Conservation (phyloP, 92 coral and sea anemone species). For the Actinernus sp. region DNA sequence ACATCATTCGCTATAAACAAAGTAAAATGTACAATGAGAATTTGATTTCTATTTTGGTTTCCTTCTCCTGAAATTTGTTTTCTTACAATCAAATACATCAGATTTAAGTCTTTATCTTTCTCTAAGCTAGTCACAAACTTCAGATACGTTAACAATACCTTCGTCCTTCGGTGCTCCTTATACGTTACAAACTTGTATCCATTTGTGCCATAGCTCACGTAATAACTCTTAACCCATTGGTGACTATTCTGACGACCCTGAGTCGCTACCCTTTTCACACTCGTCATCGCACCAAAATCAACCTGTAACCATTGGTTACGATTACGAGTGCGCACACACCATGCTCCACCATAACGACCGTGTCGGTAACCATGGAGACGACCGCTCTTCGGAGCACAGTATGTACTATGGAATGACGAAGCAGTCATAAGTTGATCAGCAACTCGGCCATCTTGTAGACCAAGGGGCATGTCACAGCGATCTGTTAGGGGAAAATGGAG, state of each 20-base stretch:
- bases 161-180: conserved; percentile 25
- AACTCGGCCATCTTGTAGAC: conserved; percentile 65
- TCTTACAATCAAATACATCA: too few species aligned
- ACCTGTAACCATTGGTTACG: conserved; percentile 43
- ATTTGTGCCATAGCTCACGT: conserved; percentile 26
- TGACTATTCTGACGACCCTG: conserved; percentile 47
- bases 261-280: conserved; percentile 24
- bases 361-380: conserved; percentile 30
- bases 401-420: conserved; percentile 55
- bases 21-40: too few species aligned
- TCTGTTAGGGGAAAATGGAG: conserved; percentile 10
- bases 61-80: too few species aligned
- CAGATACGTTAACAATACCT: conserved; percentile 11
- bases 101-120: background rate
- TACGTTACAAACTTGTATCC: conserved; percentile 4
- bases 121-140: background rate
- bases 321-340: conserved; percentile 19
- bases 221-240: conserved; percentile 45
- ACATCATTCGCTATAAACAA: too few species aligned
- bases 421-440: conserved; percentile 57
- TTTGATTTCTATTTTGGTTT: too few species aligned
- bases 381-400: conserved; percentile 52
- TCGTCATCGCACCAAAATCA: conserved; percentile 35
- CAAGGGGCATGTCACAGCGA: conserved; percentile 76
- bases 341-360: conserved; percentile 14